Conservation (phyloP, 2,888 invertebrate species). For the Geotrupes spiniger region DNA sequence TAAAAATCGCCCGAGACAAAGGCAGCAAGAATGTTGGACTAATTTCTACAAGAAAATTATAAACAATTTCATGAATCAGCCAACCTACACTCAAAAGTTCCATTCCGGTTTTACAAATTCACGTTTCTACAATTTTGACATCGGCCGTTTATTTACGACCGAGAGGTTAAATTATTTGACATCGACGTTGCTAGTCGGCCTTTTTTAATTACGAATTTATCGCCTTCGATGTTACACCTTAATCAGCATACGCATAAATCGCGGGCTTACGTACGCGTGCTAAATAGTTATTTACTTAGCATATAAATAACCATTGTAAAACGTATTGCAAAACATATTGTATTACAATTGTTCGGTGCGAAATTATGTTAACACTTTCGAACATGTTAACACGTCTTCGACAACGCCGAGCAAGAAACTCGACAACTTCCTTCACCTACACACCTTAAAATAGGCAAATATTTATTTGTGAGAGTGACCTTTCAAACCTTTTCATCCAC, state of each 20-base stretch:
- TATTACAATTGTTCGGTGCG: constrained; percentile 24
- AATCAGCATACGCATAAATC: constrained; percentile 12
- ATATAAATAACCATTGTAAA: constrained; percentile 11
- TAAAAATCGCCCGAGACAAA: too few species aligned
- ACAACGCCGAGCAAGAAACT: constrained; percentile 22
- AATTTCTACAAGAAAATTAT: too few species aligned
- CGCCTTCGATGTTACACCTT: constrained; percentile 15
- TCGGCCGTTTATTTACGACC: too few species aligned
- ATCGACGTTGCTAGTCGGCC: too few species aligned
- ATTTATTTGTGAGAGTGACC: constrained; percentile 26
- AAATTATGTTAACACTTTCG: constrained; percentile 25
- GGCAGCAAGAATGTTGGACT: too few species aligned
- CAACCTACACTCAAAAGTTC: too few species aligned
- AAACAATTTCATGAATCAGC: too few species aligned
- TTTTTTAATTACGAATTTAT: too few species aligned
- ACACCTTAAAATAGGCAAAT: constrained; percentile 22
- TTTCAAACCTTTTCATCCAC: constrained; percentile 28
- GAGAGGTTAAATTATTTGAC: too few species aligned
- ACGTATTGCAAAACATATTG: constrained; percentile 24
- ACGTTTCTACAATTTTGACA: too few species aligned
- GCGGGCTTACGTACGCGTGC: constrained; percentile 2
- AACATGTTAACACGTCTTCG: constrained; percentile 26
- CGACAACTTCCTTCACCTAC: constrained; percentile 20
- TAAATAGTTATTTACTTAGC: constrained; percentile 2
- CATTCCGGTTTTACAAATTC: too few species aligned